phyloP scores from a whole-genome alignment of 2,888 invertebrate species.

The Bembecia ichneumoniformis region DNA sequence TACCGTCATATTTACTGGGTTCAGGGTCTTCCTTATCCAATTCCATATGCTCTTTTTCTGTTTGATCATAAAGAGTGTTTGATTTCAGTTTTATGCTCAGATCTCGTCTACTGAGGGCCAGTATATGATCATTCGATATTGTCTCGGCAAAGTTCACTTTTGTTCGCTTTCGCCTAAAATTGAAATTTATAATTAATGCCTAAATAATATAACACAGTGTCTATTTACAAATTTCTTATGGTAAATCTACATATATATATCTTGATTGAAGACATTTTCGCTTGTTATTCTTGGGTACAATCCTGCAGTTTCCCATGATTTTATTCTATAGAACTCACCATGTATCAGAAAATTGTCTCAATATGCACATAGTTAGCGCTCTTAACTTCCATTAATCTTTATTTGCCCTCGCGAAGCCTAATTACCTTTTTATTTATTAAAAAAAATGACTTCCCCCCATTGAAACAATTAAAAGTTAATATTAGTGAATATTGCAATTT shows the following conservation, averaged over 20 bases:
- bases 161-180: conserved; percentile 49
- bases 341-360: too few relatives aligned
- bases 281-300: too few relatives aligned
- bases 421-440: not conserved
- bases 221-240: too few relatives aligned
- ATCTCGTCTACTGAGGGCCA: conserved; percentile 42
- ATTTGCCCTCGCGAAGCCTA: not conserved
- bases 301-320: too few relatives aligned
- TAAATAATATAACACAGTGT: too few relatives aligned
- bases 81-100: conserved; percentile 45
- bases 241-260: too few relatives aligned
- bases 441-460: not conserved
- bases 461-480: not conserved
- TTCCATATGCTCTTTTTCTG: conserved; percentile 22
- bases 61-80: conserved; percentile 36
- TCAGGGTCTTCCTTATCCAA: conserved; percentile 32
- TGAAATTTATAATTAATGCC: too few relatives aligned
- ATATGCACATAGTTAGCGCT: too few relatives aligned
- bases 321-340: too few relatives aligned
- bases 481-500: too few relatives aligned
- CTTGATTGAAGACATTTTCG: too few relatives aligned
- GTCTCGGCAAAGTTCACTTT: conserved; percentile 50
- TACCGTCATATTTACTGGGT: conserved; percentile 60
- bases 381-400: too few relatives aligned
- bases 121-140: conserved; percentile 48